Base-by-base conservation (phyloP, 2,113 vertebrate species). In the Notiomystis cincta region DNA sequence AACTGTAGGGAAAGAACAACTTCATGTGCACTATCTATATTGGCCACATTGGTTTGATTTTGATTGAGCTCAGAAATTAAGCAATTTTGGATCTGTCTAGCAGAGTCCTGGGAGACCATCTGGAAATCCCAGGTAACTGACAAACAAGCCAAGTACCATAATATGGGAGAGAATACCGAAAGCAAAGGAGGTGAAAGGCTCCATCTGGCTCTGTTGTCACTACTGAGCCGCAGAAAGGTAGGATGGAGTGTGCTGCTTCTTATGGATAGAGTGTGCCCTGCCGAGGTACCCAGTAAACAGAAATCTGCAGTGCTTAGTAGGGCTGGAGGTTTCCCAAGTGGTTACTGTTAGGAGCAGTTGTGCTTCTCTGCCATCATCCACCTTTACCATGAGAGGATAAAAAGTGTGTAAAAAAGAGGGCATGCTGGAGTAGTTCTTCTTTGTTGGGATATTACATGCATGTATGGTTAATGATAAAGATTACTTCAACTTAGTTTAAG, bases 11-110 rank as follows among this genome's bases (percentile, higher is more conserved):
- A n/a, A 61, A 31, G 10, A 72, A 1, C 45, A 40, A 27, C 25
- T 3, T 0, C 28, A 44, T 14, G 6, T 44, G 3, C 18, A 23
- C 19, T 82, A 1, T 60, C 11, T 6, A 4, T 2, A 0, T 64
- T 72, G 50, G 28, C 10, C 21, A 18, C 4, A 13, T 17, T 38
- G 5, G 3, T 44, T 92, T 76, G 44, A 35, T 69, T 76, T 86
- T 44, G 72, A 4, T 5, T 19, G 45, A 24, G 38, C 24, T 48
- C 53, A 11, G 31, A 90, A 94, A 83, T 86, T 13, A 50, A 48
- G 23, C 9, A 21, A 20, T 70, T 72, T 56, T n/a, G 38, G 14
- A 48, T 76, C 25, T 66, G 45, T 45, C n/a, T 56, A 58, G 13
- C 31, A 61, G 42, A 73, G 33, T 60, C 18, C 31, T 45, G 37